Conservation (phyloP, 2,888 invertebrate genomes). For the Hipparchia semele region DNA sequence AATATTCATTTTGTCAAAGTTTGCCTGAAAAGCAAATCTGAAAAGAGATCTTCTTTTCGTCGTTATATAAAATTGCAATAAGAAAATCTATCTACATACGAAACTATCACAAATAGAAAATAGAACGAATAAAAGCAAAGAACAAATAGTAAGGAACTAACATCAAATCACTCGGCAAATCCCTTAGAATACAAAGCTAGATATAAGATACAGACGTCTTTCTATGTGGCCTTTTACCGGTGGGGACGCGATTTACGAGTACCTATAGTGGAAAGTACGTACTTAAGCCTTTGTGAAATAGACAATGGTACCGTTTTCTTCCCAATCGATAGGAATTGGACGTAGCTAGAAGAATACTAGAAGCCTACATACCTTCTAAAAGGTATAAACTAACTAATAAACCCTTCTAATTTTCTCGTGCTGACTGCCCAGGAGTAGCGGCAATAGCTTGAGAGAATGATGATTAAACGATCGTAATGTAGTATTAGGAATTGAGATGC, state of each 20-base stretch:
- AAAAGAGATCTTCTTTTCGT: too few species aligned
- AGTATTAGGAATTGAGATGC: too few species aligned
- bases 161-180: constrained; percentile 7
- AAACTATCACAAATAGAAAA: too few species aligned
- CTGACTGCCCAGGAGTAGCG: too few species aligned
- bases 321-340: constrained; percentile 30
- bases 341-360: neutral
- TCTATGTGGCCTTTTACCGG: neutral
- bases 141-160: neutral
- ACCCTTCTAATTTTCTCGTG: too few species aligned
- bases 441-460: too few species aligned
- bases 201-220: neutral
- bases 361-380: neutral
- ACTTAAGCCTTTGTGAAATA: constrained; percentile 25
- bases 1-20: too few species aligned
- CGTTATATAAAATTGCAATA: too few species aligned
- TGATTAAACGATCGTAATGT: too few species aligned
- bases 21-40: too few species aligned
- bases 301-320: constrained; percentile 30
- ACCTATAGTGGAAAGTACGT: constrained; percentile 20
- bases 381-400: too few species aligned
- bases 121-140: constrained; percentile 14
- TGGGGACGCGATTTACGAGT: constrained; percentile 23
- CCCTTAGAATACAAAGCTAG: constrained; percentile 4
- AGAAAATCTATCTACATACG: too few species aligned